These are phyloP conservation scores for Ameiurus melas DNA, from an alignment of 2,113 vertebrate genomes.

Conservation along the genomic window DNA sequence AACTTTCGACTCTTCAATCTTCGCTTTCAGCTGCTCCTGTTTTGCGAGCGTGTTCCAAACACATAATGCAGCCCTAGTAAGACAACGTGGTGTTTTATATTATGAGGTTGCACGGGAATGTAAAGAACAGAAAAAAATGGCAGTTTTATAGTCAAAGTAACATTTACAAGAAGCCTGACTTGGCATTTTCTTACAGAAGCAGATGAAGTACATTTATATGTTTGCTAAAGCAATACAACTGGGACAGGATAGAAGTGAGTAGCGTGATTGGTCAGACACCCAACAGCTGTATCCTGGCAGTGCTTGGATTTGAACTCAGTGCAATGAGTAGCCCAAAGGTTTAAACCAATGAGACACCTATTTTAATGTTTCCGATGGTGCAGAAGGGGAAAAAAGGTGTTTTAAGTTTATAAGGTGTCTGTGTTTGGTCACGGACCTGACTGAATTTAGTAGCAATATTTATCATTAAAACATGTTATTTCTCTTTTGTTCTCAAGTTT, in stretches of 20 bases:
- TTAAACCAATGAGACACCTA: background rate
- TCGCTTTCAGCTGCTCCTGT: background rate
- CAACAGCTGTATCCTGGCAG: background rate
- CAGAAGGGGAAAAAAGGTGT: background rate
- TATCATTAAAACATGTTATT: no score
- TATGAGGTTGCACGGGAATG: background rate
- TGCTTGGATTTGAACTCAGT: background rate
- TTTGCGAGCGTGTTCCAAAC: background rate
- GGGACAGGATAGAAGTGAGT: background rate
- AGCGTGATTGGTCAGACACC: background rate
- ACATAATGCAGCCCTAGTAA: background rate
- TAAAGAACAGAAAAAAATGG: background rate
- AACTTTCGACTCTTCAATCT: background rate
- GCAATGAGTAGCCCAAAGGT: background rate
- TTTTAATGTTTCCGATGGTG: background rate
- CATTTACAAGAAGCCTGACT: background rate
- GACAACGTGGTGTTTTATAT: background rate
- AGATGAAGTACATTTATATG: background rate
- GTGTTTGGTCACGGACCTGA: background rate
- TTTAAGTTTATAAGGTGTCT: background rate
- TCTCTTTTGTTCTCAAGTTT: background rate
- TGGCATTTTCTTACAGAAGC: background rate
- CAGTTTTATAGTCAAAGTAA: background rate
- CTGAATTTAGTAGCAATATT: background rate
- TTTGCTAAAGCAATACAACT: background rate